Percentiles rank a stretch among this genome's conserved stretches.
Evolutionary conservation across 92 coral and sea anemone genomes (phyloP).

Genomic region (Nematostella vectensis): DNA sequence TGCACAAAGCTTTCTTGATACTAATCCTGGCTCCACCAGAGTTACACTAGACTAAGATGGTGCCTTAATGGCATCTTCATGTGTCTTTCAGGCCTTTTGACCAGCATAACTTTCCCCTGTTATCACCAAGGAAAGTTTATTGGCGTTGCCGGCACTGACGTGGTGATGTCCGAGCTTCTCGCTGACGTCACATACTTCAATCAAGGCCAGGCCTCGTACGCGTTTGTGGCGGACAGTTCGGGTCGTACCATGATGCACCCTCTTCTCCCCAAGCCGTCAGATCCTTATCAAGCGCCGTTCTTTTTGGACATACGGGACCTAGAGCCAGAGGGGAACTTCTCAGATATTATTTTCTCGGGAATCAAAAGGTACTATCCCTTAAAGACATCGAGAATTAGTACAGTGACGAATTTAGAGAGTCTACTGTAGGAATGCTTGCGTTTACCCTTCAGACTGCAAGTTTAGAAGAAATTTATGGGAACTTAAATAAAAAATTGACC

Average conservation of each 20-base stretch:
- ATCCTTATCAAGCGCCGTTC: constrained; percentile 12
- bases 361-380: not conserved
- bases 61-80: no score
- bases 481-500: no score
- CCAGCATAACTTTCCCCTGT: constrained; percentile 19
- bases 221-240: constrained; percentile 11
- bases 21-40: no score
- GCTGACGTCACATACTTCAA: constrained; percentile 14
- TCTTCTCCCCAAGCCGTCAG: constrained; percentile 14
- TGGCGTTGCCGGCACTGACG: constrained; percentile 34
- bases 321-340: constrained; percentile 12
- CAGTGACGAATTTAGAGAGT: no score
- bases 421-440: no score
- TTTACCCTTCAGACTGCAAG: no score
- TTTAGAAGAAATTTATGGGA: no score
- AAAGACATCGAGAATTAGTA: not conserved
- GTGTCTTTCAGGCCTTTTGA: constrained; percentile 10
- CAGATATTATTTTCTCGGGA: not conserved
- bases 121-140: constrained; percentile 10
- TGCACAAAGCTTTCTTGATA: no score
- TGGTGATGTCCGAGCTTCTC: constrained; percentile 14
- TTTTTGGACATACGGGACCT: constrained; percentile 12
- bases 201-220: constrained; percentile 24
- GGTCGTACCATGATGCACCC: constrained; percentile 35
- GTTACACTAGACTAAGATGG: no score